Evolutionary conservation across 2,113 vertebrate genomes (phyloP).

Genomic region (Thryonomys swinderianus): DNA sequence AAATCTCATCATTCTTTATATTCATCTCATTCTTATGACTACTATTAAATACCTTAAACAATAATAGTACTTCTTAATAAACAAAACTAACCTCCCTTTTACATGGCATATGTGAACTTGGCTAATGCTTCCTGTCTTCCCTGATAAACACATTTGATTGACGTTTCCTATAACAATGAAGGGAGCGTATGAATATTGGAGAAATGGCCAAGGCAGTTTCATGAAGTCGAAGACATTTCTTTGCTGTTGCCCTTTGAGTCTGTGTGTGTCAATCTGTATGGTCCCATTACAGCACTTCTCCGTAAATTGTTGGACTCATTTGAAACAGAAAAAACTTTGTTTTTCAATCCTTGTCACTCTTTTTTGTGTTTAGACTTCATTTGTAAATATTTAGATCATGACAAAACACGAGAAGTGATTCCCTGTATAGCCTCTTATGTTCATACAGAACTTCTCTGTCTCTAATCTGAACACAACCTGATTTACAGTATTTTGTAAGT

Average conservation of each 20-base stretch:
- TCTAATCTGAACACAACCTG: not conserved
- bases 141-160: not conserved
- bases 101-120: not conserved
- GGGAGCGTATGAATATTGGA: not conserved
- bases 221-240: not conserved
- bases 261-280: not conserved
- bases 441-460: not conserved
- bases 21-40: not conserved
- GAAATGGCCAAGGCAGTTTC: not conserved
- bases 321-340: not conserved
- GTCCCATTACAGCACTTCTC: not conserved
- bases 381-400: not conserved
- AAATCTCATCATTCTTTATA: too few relatives aligned
- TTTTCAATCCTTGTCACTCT: not conserved
- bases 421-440: not conserved
- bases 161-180: not conserved
- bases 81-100: not conserved
- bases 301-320: not conserved
- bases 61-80: not conserved
- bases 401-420: not conserved
- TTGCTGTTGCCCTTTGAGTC: not conserved
- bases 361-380: not conserved
- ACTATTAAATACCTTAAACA: not conserved
- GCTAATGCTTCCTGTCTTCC: not conserved
- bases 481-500: slow-evolving; percentile 11